A percentile compares a stretch with the other conserved stretches of the same genome.
These are phyloP conservation scores for Mobula birostris DNA, from an alignment of 2,113 vertebrate species.

Conservation along the genomic window DNA sequence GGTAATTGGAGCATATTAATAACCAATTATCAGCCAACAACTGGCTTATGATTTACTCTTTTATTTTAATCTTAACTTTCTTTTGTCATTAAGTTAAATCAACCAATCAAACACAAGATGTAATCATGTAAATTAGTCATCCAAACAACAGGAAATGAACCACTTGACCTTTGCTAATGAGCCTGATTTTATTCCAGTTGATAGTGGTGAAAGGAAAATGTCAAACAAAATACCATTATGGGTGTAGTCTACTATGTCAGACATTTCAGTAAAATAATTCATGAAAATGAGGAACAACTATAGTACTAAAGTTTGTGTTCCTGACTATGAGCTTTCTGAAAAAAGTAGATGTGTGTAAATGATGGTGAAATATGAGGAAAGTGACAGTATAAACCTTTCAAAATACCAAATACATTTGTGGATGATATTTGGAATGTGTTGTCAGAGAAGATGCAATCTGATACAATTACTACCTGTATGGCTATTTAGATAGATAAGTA, in stretches of 20 bases:
- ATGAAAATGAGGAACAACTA: not conserved
- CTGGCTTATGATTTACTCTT: not conserved
- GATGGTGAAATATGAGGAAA: not conserved
- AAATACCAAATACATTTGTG: not conserved
- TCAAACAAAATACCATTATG: not conserved
- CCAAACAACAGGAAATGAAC: slow-evolving; percentile 26
- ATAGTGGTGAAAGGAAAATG: not conserved
- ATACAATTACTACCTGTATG: too few species aligned
- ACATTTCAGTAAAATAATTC: slow-evolving; percentile 5
- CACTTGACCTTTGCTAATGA: slow-evolving; percentile 13
- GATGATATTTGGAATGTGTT: too few species aligned
- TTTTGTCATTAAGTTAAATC: not conserved
- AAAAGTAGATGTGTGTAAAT: not conserved
- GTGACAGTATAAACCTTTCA: not conserved
- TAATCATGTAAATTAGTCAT: slow-evolving; percentile 20
- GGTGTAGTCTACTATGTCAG: not conserved
- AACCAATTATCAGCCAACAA: slow-evolving; percentile 11
- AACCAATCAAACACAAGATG: slow-evolving; percentile 23
- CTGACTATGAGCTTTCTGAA: not conserved
- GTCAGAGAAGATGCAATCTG: too few species aligned
- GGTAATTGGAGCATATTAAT: slow-evolving; percentile 22
- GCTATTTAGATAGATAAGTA: too few species aligned
- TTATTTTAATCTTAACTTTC: slow-evolving; percentile 13
- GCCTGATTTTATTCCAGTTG: slow-evolving; percentile 19
- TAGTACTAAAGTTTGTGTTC: not conserved